Evolutionary conservation across 2,888 invertebrate genomes (phyloP).

Genomic region (Diploptera punctata): DNA sequence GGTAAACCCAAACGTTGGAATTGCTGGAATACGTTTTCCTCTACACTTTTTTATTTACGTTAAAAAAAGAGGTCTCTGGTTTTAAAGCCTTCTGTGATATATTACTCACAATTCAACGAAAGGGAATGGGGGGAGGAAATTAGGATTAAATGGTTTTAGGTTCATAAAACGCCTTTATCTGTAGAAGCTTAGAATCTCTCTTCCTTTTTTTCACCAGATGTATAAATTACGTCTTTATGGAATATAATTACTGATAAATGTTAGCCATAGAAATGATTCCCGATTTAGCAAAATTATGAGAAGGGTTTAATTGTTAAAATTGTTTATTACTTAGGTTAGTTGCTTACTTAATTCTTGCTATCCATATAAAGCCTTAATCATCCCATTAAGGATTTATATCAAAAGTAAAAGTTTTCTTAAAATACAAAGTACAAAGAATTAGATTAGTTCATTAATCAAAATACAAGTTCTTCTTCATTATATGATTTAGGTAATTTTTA

Average conservation of each 20-base stretch:
- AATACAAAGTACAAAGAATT: too few species aligned
- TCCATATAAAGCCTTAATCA: too few species aligned
- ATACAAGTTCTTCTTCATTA: too few species aligned
- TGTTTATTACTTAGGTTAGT: too few species aligned
- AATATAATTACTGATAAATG: neutral
- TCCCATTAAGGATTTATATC: too few species aligned
- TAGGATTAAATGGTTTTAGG: slow-evolving; percentile 29
- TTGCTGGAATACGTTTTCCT: neutral
- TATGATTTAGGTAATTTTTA: too few species aligned
- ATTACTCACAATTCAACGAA: slow-evolving; percentile 27
- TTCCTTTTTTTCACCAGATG: slow-evolving; percentile 1
- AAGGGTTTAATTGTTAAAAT: neutral
- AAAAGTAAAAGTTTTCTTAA: too few species aligned
- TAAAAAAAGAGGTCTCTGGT: slow-evolving; percentile 3
- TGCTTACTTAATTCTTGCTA: too few species aligned
- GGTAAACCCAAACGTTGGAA: neutral
- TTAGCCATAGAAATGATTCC: neutral
- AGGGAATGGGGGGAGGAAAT: slow-evolving; percentile 20
- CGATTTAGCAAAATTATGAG: neutral
- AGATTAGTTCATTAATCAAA: too few species aligned
- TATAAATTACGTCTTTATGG: neutral
- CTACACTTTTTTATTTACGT: slow-evolving; percentile 2
- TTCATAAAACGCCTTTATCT: slow-evolving; percentile 22
- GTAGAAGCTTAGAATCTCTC: neutral
- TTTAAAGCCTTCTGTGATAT: slow-evolving; percentile 20